A percentile compares a stretch with the other conserved stretches of the same genome.
Evolutionary conservation across 2,113 vertebrate species (phyloP).

Genomic region (Microcebus jonahi): DNA sequence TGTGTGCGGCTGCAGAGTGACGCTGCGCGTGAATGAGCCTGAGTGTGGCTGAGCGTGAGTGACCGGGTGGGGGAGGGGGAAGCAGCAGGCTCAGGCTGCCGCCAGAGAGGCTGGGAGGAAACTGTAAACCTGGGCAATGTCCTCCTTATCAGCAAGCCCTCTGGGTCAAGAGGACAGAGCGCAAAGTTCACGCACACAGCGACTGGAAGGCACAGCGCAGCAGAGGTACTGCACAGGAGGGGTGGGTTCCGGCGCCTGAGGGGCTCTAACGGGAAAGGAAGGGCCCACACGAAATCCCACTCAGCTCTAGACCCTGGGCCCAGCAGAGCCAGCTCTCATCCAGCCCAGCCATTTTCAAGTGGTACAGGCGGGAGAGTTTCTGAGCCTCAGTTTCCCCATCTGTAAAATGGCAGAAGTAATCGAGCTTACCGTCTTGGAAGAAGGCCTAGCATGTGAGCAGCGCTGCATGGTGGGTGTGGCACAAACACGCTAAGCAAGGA

Average conservation of each 20-base stretch:
- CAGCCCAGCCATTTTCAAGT: background rate
- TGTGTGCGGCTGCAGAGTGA: background rate
- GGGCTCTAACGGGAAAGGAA: background rate
- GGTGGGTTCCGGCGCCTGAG: background rate
- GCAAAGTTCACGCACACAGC: slow-evolving; percentile 46
- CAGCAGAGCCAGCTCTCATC: background rate
- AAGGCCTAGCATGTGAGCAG: background rate
- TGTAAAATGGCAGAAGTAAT: background rate
- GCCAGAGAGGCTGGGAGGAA: slow-evolving; percentile 67
- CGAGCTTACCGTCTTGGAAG: background rate
- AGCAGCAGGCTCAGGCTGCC: slow-evolving; percentile 48
- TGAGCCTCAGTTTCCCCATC: background rate
- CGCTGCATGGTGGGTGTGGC: background rate
- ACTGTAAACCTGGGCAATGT: slow-evolving; percentile 57
- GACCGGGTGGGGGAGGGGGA: background rate
- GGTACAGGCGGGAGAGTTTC: background rate
- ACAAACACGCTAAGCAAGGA: background rate
- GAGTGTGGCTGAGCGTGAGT: background rate
- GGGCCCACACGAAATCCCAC: background rate
- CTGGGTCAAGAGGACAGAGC: slow-evolving; percentile 9
- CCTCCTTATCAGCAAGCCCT: slow-evolving; percentile 47
- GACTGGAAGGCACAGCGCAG: background rate
- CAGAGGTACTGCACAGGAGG: accelerated
- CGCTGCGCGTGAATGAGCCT: background rate
- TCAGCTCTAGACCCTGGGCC: background rate